These are phyloP conservation scores for Sapayoa aenigma DNA, from an alignment of 2,113 vertebrate species.

Conservation along the genomic window DNA sequence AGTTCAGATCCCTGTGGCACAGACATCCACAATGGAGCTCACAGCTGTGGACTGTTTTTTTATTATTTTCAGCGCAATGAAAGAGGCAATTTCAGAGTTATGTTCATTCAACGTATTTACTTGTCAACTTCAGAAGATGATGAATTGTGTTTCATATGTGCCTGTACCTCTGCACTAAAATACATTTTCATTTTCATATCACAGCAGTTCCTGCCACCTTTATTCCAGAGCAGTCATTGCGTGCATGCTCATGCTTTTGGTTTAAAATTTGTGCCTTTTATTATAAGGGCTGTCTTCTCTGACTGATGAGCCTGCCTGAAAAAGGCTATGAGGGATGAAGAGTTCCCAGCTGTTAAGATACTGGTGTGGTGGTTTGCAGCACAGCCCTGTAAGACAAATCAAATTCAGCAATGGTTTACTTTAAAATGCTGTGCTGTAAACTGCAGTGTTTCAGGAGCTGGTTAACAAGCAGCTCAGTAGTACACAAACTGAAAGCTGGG, in stretches of 20 bases:
- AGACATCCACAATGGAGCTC: not conserved
- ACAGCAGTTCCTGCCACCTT: not conserved
- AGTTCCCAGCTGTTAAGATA: not conserved
- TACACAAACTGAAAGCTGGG: not conserved
- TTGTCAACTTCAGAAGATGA: not conserved
- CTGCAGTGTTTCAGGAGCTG: not conserved
- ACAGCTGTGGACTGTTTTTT: not conserved
- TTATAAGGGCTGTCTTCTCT: not conserved
- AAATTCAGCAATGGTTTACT: not conserved
- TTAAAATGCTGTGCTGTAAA: conserved; percentile 16
- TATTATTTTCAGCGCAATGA: not conserved
- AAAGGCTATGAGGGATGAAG: not conserved
- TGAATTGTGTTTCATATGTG: not conserved
- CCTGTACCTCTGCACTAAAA: not conserved
- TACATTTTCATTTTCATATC: not conserved
- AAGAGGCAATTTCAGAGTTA: not conserved
- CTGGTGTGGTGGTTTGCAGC: not conserved
- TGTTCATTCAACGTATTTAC: not conserved
- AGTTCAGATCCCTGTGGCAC: not conserved
- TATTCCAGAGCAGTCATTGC: not conserved
- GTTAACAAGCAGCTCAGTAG: not conserved
- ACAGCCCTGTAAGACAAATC: not conserved
- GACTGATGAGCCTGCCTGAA: not conserved
- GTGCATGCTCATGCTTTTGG: not conserved
- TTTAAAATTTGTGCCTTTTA: not conserved